A percentile compares a stretch with the other conserved stretches of the same genome.
Conservation (phyloP, 2,888 invertebrate genomes). For the Epirrhoe tristata region DNA sequence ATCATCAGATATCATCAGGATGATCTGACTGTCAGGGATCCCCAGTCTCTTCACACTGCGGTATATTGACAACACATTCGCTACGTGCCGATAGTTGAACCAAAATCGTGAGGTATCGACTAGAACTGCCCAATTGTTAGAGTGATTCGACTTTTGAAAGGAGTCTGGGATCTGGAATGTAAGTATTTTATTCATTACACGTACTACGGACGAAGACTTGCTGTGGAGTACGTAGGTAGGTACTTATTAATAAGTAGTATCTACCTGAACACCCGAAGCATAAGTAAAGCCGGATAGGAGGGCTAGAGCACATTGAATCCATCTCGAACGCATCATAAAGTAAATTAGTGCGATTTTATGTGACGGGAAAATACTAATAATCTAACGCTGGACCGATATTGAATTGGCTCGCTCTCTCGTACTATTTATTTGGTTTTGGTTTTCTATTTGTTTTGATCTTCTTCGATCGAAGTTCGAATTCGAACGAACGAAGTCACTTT, state of each 20-base stretch:
- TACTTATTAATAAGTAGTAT: no score
- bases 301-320: slow-evolving; percentile 1
- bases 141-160: slow-evolving; percentile 90
- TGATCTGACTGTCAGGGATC: slow-evolving; percentile 99
- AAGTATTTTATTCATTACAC: slow-evolving; percentile 33
- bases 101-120: slow-evolving; percentile 99
- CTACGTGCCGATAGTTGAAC: slow-evolving; percentile 99
- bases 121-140: slow-evolving; percentile 99
- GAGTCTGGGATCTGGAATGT: slow-evolving; percentile 76
- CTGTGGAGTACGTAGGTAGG: no score
- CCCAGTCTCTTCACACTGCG: slow-evolving; percentile 98
- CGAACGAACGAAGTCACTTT: no score
- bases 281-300: slow-evolving; percentile 15
- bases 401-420: no score
- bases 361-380: no score
- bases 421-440: no score
- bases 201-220: background rate
- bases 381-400: no score
- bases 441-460: no score
- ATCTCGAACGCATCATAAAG: slow-evolving; percentile 19
- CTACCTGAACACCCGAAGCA: slow-evolving; percentile 26
- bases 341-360: background rate
- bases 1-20: slow-evolving; percentile 99
- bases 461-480: no score
- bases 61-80: slow-evolving; percentile 99